Base-by-base conservation (phyloP, 1,140 invertebrate genomes). In the Melitaea cinxia region DNA sequence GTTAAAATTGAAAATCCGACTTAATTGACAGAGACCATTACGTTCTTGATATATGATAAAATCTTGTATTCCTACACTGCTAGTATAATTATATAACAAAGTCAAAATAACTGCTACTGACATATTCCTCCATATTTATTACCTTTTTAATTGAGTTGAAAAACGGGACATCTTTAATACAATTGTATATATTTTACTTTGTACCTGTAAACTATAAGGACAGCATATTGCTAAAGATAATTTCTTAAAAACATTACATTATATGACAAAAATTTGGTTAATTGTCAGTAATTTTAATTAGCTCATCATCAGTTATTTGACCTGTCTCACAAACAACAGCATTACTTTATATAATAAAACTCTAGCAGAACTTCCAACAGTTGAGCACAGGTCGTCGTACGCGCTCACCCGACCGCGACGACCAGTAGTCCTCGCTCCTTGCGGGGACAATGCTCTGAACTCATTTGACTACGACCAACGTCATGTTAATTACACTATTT, bases 391-490 rank as follows among this genome's bases (percentile, higher is more conserved):
- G 73, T 74, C 75, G 70, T 67, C 73, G 73, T 14, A 67, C 73
- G 64, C 67, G 73, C 74, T n/a, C n/a, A 73, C 5, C 68, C 63
- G 66, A 78, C 65, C 74, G 71, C 73, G 67, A 72, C 75, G 63
- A 58, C 58, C 64, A 68, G 35, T 23, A 50, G 61, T 71, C 50
- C 39, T 61, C 58, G 64, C 35, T 42, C 35, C 54, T 55, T 28
- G 52, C 50, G 58, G 54, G 75, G 72, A 78, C 78, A 80, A 78
- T 78, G 73, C 72, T 69, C 72, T 67, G 55, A 47, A 47, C 53
- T 61, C 53, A 68, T 65, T 52, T 42, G 54, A 57, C 54, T 57
- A 33, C 15, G 37, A 37, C 45, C 54, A 57, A 45, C 37, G 33
- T 57, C 24, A 26, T 42, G 15, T 24, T 45, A 57, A 57, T 57